A percentile compares a stretch with the other conserved stretches of the same genome.
These are phyloP conservation scores for Colletes latitarsis DNA, from an alignment of 1,140 invertebrate species.

Conservation along the genomic window DNA sequence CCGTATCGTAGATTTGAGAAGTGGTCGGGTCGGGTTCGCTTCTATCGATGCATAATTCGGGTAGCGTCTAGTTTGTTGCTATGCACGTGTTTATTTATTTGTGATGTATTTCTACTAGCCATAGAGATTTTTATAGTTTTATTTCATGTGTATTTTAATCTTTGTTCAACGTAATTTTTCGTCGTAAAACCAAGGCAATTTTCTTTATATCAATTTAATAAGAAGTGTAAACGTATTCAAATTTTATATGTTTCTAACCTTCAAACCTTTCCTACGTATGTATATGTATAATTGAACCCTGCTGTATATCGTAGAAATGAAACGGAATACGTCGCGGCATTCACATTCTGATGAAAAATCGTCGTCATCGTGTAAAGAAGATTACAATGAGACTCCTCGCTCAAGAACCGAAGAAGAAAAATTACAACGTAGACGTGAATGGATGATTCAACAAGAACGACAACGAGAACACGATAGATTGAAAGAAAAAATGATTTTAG, in stretches of 20 bases:
- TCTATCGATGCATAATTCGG: too few relatives aligned
- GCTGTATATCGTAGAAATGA: slow-evolving; percentile 17
- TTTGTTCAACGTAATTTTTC: background rate
- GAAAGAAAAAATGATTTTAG: slow-evolving; percentile 53
- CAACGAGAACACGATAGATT: slow-evolving; percentile 50
- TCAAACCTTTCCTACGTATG: background rate
- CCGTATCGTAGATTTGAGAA: too few relatives aligned
- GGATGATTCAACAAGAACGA: slow-evolving; percentile 51
- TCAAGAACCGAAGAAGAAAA: slow-evolving; percentile 51
- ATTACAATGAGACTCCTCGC: background rate
- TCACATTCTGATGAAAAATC: slow-evolving; percentile 14
- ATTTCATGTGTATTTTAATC: background rate
- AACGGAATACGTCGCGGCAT: slow-evolving; percentile 9
- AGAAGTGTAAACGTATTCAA: background rate
- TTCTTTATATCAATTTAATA: background rate
- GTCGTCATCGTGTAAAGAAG: slow-evolving; percentile 30
- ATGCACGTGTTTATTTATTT: background rate
- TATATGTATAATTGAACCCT: background rate
- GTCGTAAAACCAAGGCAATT: background rate
- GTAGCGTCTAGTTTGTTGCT: too few relatives aligned
- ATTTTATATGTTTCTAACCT: background rate
- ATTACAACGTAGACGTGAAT: slow-evolving; percentile 48
- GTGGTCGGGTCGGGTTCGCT: too few relatives aligned
- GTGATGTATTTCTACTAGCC: background rate
- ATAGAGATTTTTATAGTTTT: background rate